Evolutionary conservation across 2,113 vertebrate species (phyloP), one percentile per base, ranked within the genome.

Genomic region (Baryphthengus martii): DNA sequence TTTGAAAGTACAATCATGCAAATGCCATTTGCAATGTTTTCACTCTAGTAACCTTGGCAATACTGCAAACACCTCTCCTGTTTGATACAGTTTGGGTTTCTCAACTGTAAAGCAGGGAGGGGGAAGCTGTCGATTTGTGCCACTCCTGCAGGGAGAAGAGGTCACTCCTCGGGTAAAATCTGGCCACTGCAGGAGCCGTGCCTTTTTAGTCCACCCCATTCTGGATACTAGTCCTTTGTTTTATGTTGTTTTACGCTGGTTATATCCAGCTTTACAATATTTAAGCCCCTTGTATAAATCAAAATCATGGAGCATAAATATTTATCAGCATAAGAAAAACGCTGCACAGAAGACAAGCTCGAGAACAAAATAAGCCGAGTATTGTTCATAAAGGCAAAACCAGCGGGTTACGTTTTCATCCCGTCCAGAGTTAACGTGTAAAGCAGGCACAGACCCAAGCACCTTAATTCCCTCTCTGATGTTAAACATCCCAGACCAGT

Each of bases 1-100:
- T 96, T 96, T 97, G 96, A 93, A 96, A 96, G 93, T 95, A 97
- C 93, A 97, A 96, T 96, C 95, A 96, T 95, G 95, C 95, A 97
- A 96, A 96, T 97, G 92, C 88, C 90, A 93, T 96, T 95, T 96
- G 93, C 92, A 95, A 94, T 97, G 92, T 96, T 97, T 97, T 97
- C 96, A 95, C 92, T 95, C 90, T 89, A 94, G 96, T 96, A 97
- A 97, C 96, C 96, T 96, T 96, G 96, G 96, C 94, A 96, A 96
- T 97, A 87, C 92, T 49, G 88, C 96, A 96, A 96, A 97, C 96
- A 96, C 88, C 96, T 95, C 91, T 95, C 73, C 94, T 96, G 83
- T 92, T 96, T 95, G 95, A 84, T 95, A 93, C 53, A 81, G 86
- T 95, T 93, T 94, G 93, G 88, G 83, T 87, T 89, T 90, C 90